phyloP scores from a whole-genome alignment of 2,888 invertebrate genomes.

The Vannuccia rotundouncinata region DNA sequence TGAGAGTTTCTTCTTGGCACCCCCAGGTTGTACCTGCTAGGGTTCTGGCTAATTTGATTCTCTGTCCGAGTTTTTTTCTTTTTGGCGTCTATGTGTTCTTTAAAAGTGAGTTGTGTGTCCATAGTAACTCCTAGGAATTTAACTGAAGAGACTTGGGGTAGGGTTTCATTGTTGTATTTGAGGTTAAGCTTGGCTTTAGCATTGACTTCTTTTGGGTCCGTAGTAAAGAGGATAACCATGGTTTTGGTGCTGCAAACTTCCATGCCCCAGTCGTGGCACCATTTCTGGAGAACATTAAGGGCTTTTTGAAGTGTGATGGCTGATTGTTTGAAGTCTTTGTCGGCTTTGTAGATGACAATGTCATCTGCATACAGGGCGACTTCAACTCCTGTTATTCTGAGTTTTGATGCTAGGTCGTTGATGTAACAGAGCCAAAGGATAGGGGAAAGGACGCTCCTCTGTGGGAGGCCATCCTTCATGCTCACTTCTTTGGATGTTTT shows the following conservation, averaged over 20 bases:
- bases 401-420: slow-evolving; percentile 13
- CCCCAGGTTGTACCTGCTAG: neutral
- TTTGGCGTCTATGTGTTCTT: neutral
- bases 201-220: neutral
- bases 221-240: neutral
- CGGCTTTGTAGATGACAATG: neutral
- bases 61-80: neutral
- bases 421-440: slow-evolving; percentile 27
- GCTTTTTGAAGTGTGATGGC: neutral
- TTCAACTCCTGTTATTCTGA: neutral
- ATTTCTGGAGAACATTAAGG: neutral
- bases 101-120: neutral
- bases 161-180: neutral
- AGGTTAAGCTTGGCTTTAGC: slow-evolving; percentile 11
- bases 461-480: slow-evolving; percentile 15
- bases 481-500: neutral
- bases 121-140: slow-evolving; percentile 8
- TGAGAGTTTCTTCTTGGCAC: neutral
- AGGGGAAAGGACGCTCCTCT: neutral
- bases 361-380: slow-evolving; percentile 28
- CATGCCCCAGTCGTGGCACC: neutral
- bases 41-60: neutral
- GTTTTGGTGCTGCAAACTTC: neutral
- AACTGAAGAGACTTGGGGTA: neutral
- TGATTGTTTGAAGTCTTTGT: neutral